Evolutionary conservation across 2,888 invertebrate genomes (phyloP).

Genomic region (Folsomia candida): DNA sequence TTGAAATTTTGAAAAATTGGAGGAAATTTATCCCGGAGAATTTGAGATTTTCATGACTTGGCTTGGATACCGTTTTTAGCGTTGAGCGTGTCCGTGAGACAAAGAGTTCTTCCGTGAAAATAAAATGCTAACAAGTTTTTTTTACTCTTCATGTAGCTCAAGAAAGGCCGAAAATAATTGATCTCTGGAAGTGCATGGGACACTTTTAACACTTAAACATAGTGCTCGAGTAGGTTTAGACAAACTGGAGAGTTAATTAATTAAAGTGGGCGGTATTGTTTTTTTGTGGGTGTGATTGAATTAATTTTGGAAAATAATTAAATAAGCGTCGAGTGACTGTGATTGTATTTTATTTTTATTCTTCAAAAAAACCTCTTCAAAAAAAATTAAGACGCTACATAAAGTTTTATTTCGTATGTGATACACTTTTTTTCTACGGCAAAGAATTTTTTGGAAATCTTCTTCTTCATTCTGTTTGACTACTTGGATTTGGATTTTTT

Average conservation of each 20-base stretch:
- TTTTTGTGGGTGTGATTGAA: background rate
- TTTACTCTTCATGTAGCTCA: background rate
- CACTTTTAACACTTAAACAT: too few species aligned
- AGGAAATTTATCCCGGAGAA: background rate
- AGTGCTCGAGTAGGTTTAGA: too few species aligned
- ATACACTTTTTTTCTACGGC: too few species aligned
- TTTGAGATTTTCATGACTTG: background rate
- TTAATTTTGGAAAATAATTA: background rate
- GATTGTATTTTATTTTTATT: background rate
- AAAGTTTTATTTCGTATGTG: too few species aligned
- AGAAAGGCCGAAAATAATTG: background rate
- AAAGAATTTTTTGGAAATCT: too few species aligned
- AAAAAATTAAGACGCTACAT: too few species aligned
- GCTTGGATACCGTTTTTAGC: background rate
- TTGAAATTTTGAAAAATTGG: background rate
- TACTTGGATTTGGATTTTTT: background rate
- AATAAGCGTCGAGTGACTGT: background rate
- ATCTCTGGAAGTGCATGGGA: constrained; percentile 4
- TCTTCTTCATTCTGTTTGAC: background rate
- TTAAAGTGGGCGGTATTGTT: background rate
- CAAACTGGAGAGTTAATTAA: background rate
- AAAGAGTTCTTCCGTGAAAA: too few species aligned
- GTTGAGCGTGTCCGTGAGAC: background rate
- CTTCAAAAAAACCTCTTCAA: too few species aligned
- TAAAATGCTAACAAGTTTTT: too few species aligned